phyloP scores from a whole-genome alignment of 2,113 vertebrate species.

The Anolis carolinensis region DNA sequence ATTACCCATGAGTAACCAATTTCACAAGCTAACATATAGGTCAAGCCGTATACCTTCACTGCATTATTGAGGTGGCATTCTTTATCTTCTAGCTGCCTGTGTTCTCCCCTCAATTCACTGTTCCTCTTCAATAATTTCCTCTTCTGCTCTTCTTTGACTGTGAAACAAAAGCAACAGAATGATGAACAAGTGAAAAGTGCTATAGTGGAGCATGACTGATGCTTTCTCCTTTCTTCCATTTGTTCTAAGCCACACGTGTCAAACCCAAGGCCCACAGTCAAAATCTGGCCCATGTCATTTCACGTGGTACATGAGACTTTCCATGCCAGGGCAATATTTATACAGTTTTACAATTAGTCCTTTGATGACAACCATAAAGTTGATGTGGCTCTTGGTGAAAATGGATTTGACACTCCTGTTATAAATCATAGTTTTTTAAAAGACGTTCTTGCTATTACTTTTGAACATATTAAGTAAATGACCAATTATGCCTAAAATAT shows the following conservation, averaged over 20 bases:
- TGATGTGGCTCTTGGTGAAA: too few species aligned
- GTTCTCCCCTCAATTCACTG: slow-evolving; percentile 88
- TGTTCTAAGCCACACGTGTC: too few species aligned
- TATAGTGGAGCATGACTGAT: neutral
- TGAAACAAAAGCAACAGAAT: slow-evolving; percentile 25
- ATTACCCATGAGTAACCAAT: slow-evolving; percentile 11
- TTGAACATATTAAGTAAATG: neutral
- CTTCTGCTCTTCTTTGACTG: slow-evolving; percentile 96
- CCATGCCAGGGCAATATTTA: too few species aligned
- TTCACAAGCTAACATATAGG: slow-evolving; percentile 20
- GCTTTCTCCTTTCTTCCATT: neutral
- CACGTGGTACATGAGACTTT: too few species aligned
- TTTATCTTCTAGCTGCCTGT: slow-evolving; percentile 86
- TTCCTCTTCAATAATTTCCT: slow-evolving; percentile 87
- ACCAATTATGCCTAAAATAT: neutral
- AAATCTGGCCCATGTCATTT: too few species aligned
- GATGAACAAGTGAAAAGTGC: neutral
- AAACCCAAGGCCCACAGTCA: too few species aligned
- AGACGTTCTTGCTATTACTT: neutral
- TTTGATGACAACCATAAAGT: too few species aligned
- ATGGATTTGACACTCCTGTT: too few species aligned
- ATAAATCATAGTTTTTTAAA: too few species aligned
- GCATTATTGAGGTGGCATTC: slow-evolving; percentile 85
- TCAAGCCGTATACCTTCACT: slow-evolving; percentile 77
- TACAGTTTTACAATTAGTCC: too few species aligned